These are phyloP conservation scores for Sebastes elongatus DNA, from an alignment of 2,797 vertebrate species.

Conservation along the genomic window DNA sequence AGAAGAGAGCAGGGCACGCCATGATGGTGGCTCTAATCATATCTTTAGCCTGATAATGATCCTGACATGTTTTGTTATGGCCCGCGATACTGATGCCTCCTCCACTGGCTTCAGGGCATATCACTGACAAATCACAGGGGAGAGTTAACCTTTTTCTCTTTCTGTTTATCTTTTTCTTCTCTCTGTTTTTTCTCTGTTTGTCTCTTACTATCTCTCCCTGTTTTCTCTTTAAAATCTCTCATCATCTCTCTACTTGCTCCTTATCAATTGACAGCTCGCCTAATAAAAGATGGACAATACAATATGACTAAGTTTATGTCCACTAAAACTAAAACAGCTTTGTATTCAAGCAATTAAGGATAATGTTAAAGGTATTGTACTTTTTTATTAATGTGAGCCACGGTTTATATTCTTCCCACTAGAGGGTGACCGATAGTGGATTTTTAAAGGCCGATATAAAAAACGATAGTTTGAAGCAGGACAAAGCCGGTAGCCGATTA, in stretches of 20 bases:
- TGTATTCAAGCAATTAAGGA: background rate
- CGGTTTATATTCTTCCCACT: background rate
- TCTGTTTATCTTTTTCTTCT: conserved; percentile 22
- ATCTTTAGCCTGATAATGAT: conserved; percentile 87
- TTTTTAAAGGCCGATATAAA: background rate
- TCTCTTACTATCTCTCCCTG: conserved; percentile 28
- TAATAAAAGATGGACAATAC: background rate
- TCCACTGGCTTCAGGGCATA: conserved; percentile 77
- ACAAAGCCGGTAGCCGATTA: background rate
- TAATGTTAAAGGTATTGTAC: background rate
- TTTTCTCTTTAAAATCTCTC: conserved; percentile 69
- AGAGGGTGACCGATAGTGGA: background rate
- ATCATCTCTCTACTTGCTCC: conserved; percentile 38
- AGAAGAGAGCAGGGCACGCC: conserved; percentile 83
- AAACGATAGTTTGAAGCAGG: background rate
- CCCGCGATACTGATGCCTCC: conserved; percentile 81
- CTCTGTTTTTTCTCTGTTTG: background rate
- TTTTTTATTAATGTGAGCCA: background rate
- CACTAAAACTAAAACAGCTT: conserved; percentile 60
- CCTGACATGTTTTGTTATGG: conserved; percentile 87
- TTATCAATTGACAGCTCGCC: conserved; percentile 79
- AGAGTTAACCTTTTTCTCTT: conserved; percentile 16
- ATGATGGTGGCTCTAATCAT: conserved; percentile 72
- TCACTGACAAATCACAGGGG: conserved; percentile 53
- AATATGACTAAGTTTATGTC: conserved; percentile 50